These are phyloP conservation scores for Pogonognathellus flavescens DNA, from an alignment of 1,140 invertebrate genomes.

Conservation along the genomic window DNA sequence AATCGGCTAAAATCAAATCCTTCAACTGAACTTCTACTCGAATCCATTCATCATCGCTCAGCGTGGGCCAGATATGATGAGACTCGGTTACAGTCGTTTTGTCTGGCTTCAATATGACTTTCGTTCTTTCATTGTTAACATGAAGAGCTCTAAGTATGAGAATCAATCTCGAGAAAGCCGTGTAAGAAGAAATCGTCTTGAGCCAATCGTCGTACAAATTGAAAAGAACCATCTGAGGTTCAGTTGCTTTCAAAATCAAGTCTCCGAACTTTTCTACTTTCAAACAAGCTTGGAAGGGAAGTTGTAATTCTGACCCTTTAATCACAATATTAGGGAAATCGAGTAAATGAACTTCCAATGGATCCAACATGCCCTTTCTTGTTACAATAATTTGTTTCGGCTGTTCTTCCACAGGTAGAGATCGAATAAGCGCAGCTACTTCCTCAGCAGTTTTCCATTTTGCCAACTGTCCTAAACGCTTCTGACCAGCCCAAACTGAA, in stretches of 20 bases:
- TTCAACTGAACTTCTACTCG: conserved; percentile 98
- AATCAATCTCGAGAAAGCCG: conserved; percentile 97
- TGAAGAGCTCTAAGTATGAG: conserved; percentile 96
- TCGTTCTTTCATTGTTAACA: conserved; percentile 99
- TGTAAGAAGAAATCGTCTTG: conserved; percentile 95
- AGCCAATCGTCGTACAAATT: conserved; percentile 99
- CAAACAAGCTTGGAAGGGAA: conserved; percentile 99
- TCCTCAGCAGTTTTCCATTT: conserved; percentile 99
- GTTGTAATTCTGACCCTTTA: conserved; percentile 97
- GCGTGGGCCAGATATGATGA: conserved; percentile 99
- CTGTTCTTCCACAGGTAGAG: conserved; percentile 98
- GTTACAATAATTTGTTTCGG: conserved; percentile 99
- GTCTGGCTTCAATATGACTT: conserved; percentile 98
- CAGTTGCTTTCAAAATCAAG: conserved; percentile 98
- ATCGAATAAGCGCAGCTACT: conserved; percentile 98
- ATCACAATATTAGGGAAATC: conserved; percentile 99
- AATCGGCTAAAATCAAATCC: conserved; percentile 98
- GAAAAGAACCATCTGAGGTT: conserved; percentile 99
- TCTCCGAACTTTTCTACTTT: conserved; percentile 99
- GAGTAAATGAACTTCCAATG: conserved; percentile 97
- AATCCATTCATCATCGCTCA: conserved; percentile 99
- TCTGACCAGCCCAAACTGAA: conserved; percentile 98
- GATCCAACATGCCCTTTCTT: conserved; percentile 99
- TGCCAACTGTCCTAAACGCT: conserved; percentile 91
- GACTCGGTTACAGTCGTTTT: conserved; percentile 98